phyloP scores from a whole-genome alignment of 2,113 vertebrate species.

The Hyla sarda region DNA sequence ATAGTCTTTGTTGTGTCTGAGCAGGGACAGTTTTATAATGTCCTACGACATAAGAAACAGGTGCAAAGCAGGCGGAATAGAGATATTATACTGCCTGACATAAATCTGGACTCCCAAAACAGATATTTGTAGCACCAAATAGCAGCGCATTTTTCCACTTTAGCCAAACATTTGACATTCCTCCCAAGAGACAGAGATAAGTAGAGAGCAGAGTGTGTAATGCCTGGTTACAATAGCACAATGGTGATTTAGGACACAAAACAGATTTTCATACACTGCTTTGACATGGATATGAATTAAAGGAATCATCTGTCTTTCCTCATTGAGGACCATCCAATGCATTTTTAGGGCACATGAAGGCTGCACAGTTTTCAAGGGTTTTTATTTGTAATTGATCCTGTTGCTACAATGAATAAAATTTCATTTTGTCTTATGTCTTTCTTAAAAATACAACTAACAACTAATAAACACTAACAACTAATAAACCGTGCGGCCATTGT shows the following conservation, averaged over 20 bases:
- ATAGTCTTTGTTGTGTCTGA: conserved; percentile 12
- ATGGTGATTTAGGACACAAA: conserved; percentile 65
- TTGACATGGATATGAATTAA: conserved; percentile 68
- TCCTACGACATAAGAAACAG: conserved; percentile 18
- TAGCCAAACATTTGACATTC: conserved; percentile 64
- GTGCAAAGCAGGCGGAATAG: conserved; percentile 35
- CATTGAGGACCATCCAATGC: conserved; percentile 50
- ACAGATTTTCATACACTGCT: conserved; percentile 68
- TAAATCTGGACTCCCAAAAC: conserved; percentile 43
- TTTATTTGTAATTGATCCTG: not conserved
- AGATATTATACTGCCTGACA: conserved; percentile 37
- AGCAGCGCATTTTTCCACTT: conserved; percentile 47
- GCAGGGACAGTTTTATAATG: not conserved
- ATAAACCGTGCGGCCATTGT: too few relatives aligned
- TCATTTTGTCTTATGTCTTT: conserved; percentile 69
- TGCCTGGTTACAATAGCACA: conserved; percentile 56
- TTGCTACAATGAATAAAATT: not conserved
- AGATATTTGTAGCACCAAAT: conserved; percentile 52
- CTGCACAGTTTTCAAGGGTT: not conserved
- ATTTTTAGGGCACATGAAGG: conserved; percentile 13
- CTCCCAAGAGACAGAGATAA: conserved; percentile 65
- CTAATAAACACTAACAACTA: too few relatives aligned
- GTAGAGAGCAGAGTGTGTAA: conserved; percentile 63
- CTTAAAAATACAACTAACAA: conserved; percentile 72
- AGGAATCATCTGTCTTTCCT: conserved; percentile 66